phyloP scores from a whole-genome alignment of 2,797 vertebrate genomes.

The Acanthurus tractus region DNA sequence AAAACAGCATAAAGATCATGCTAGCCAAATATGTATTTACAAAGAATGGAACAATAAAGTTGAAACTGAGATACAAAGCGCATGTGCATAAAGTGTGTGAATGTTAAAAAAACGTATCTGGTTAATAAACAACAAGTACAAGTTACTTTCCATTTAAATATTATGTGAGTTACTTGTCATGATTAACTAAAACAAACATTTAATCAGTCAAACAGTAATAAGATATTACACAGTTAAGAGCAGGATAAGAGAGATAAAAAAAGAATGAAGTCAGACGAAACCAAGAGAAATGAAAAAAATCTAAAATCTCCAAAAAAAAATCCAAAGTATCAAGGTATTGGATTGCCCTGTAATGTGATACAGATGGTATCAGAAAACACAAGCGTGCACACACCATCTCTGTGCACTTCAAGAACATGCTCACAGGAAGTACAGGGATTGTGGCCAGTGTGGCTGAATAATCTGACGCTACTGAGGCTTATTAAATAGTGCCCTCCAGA shows the following conservation, averaged over 20 bases:
- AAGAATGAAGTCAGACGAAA: neutral
- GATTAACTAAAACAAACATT: too few relatives aligned
- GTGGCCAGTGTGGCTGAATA: slow-evolving; percentile 15
- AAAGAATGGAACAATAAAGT: neutral
- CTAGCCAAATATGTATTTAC: neutral
- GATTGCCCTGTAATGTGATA: too few relatives aligned
- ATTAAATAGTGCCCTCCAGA: slow-evolving; percentile 45
- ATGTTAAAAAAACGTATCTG: too few relatives aligned
- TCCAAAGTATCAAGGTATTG: neutral
- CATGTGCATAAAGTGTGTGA: too few relatives aligned
- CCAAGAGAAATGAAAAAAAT: neutral
- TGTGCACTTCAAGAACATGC: neutral
- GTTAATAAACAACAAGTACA: too few relatives aligned
- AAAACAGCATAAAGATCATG: slow-evolving; percentile 3
- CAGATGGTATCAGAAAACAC: neutral
- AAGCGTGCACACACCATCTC: neutral
- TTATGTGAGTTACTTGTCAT: too few relatives aligned
- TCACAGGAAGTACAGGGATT: neutral
- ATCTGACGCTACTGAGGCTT: slow-evolving; percentile 17
- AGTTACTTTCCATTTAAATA: too few relatives aligned
- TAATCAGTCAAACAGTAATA: neutral
- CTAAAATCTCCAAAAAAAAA: neutral
- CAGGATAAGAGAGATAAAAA: neutral
- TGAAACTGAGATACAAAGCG: neutral
- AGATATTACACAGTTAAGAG: neutral